Conservation (phyloP, 2,797 vertebrate genomes). For the Poecilia velifera region DNA sequence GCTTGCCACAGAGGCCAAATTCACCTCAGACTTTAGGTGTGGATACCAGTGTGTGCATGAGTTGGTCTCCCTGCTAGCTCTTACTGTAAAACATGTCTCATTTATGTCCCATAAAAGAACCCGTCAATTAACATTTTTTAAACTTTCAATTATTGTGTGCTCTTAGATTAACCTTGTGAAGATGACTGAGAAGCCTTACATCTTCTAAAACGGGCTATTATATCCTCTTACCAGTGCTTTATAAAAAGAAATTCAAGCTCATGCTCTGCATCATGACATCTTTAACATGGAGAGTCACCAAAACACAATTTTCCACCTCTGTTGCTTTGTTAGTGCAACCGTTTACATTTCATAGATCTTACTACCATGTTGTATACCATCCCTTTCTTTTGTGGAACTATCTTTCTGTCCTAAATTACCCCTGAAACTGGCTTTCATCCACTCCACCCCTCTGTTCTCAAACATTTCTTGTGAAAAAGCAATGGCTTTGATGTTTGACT, state of each 20-base stretch:
- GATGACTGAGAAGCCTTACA: not conserved
- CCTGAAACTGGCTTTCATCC: not conserved
- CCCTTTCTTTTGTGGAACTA: not conserved
- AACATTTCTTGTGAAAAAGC: not conserved
- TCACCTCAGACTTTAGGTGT: slow-evolving; percentile 22
- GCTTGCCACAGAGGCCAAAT: slow-evolving; percentile 15
- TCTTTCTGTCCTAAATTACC: not conserved
- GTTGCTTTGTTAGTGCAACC: not conserved
- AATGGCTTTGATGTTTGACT: not conserved
- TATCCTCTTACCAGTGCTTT: not conserved
- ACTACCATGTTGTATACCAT: not conserved
- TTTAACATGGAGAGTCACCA: not conserved
- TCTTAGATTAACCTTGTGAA: not conserved
- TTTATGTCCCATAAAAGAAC: slow-evolving; percentile 5
- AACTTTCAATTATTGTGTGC: not conserved
- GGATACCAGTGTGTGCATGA: slow-evolving; percentile 5
- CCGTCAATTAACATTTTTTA: not conserved
- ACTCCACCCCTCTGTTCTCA: not conserved
- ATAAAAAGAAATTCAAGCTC: not conserved
- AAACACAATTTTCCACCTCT: not conserved
- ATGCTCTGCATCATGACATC: not conserved
- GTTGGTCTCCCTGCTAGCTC: not conserved
- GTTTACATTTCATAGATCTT: not conserved
- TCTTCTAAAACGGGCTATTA: not conserved
- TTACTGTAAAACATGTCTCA: not conserved